These are phyloP conservation scores for Paedocypris sp. DNA, from an alignment of 2,113 vertebrate species.

Conservation along the genomic window DNA sequence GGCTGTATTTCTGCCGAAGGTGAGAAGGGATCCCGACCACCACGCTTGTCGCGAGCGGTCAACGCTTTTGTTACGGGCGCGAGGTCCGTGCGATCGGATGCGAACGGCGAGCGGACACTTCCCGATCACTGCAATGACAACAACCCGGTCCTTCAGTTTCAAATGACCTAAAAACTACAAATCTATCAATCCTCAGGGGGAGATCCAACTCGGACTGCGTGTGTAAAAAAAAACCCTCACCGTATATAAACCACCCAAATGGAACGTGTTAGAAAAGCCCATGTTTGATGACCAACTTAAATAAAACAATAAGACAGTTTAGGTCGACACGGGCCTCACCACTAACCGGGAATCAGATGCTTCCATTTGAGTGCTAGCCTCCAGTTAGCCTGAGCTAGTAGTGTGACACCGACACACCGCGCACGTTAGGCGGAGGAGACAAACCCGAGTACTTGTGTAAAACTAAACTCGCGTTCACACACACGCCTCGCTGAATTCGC, in stretches of 20 bases:
- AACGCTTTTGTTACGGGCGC: slow-evolving; percentile 2
- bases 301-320: too few species aligned
- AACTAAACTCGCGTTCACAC: neutral
- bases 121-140: neutral
- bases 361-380: slow-evolving; percentile 25
- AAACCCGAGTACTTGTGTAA: neutral
- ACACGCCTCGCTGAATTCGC: slow-evolving; percentile 12
- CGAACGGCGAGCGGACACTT: neutral
- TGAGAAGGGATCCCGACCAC: neutral
- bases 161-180: too few species aligned
- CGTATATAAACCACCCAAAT: too few species aligned
- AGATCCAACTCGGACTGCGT: too few species aligned
- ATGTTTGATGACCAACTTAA: too few species aligned
- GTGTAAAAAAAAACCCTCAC: too few species aligned
- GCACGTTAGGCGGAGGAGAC: neutral
- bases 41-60: neutral
- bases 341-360: slow-evolving; percentile 14
- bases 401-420: slow-evolving; percentile 18
- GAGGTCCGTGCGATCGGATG: neutral
- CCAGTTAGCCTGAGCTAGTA: slow-evolving; percentile 30
- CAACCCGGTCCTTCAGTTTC: too few species aligned
- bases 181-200: too few species aligned
- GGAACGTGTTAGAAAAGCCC: too few species aligned
- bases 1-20: slow-evolving; percentile 1
- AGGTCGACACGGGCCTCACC: slow-evolving; percentile 23